These are phyloP conservation scores for Lochmaea crataegi DNA, from an alignment of 2,888 invertebrate genomes.

Conservation along the genomic window DNA sequence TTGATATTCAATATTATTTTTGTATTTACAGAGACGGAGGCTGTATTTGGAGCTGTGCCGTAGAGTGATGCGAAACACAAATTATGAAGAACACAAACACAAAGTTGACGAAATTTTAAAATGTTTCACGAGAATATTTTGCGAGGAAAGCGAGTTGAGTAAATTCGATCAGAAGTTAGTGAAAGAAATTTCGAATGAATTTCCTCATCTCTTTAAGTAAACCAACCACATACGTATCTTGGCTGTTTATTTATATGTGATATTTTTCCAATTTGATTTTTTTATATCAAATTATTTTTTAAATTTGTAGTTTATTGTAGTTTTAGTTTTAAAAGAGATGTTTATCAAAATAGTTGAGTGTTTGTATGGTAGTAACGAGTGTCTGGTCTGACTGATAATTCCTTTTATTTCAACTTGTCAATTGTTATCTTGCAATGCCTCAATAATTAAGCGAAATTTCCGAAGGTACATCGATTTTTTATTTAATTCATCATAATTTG, in stretches of 20 bases:
- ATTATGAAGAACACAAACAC: constrained; percentile 83
- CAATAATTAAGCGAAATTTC: no score
- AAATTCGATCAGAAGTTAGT: constrained; percentile 82
- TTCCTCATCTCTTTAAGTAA: constrained; percentile 79
- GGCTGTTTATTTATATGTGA: constrained; percentile 37
- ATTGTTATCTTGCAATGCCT: no score
- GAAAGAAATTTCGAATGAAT: constrained; percentile 85
- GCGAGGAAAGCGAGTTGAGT: constrained; percentile 82
- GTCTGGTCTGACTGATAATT: not conserved
- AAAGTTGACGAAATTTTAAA: constrained; percentile 84
- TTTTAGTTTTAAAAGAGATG: not conserved
- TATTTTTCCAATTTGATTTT: constrained; percentile 29
- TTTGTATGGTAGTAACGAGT: not conserved
- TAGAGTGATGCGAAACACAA: constrained; percentile 83
- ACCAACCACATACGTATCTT: constrained; percentile 24
- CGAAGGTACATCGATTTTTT: no score
- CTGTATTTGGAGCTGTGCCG: constrained; percentile 84
- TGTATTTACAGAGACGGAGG: constrained; percentile 73
- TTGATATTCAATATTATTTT: not conserved
- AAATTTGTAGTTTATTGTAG: constrained; percentile 6
- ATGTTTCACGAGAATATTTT: constrained; percentile 88
- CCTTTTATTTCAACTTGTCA: no score
- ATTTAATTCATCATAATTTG: no score
- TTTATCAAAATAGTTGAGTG: not conserved
- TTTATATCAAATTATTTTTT: constrained; percentile 15